Conservation (phyloP, 2,113 vertebrate species). For the Seriola dumerili region DNA sequence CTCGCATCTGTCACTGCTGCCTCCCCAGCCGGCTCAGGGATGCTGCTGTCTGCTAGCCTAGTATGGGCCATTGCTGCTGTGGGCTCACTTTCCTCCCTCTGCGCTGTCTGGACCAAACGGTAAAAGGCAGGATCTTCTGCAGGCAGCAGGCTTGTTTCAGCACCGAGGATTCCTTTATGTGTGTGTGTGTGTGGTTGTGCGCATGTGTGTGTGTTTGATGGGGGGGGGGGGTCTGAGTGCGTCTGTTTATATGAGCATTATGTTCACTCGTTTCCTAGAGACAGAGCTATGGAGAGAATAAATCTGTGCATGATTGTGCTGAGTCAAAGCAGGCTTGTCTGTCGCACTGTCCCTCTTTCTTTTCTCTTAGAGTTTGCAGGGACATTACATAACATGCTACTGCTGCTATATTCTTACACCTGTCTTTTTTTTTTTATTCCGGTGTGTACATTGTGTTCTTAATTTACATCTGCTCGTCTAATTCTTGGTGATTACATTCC, state of each 20-base stretch:
- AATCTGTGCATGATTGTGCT: slow-evolving; percentile 68
- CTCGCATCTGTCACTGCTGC: slow-evolving; percentile 47
- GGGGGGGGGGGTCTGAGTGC: background rate
- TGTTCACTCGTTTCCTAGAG: slow-evolving; percentile 52
- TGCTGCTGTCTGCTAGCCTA: slow-evolving; percentile 70
- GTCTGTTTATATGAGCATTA: slow-evolving; percentile 12
- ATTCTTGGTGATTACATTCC: background rate
- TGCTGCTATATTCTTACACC: slow-evolving; percentile 6
- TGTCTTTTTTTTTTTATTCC: background rate
- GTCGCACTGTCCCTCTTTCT: slow-evolving; percentile 40
- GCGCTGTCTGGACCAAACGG: slow-evolving; percentile 89
- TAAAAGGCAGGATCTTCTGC: slow-evolving; percentile 77
- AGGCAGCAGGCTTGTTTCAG: slow-evolving; percentile 35
- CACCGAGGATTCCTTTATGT: slow-evolving; percentile 27
- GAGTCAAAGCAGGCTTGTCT: slow-evolving; percentile 74
- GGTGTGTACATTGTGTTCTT: background rate
- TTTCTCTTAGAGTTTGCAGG: slow-evolving; percentile 25
- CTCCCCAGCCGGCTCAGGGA: slow-evolving; percentile 65
- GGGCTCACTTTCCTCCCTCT: slow-evolving; percentile 82
- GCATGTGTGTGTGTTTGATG: slow-evolving; percentile 46
- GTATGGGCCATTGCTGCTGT: slow-evolving; percentile 90
- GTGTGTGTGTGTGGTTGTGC: slow-evolving; percentile 47
- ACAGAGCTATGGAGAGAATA: slow-evolving; percentile 36
- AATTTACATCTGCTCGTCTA: background rate
- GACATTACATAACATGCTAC: slow-evolving; percentile 35